These are phyloP conservation scores for Tetramorium bicarinatum DNA, from an alignment of 2,888 invertebrate species.

Conservation along the genomic window DNA sequence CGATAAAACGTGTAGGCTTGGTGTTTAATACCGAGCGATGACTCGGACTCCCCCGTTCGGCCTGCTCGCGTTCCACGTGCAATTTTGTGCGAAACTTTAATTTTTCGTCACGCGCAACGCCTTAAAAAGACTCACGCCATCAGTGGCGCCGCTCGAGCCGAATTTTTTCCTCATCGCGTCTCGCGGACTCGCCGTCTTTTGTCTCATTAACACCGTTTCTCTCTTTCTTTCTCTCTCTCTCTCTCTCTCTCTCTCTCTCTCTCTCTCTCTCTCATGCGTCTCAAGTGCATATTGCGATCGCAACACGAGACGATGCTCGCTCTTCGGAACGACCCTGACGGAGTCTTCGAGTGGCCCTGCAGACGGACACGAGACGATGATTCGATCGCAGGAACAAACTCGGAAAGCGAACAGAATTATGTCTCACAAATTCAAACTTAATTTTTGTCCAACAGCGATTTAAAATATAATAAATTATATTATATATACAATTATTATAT, in stretches of 20 bases:
- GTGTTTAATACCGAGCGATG: neutral
- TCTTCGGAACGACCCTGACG: slow-evolving; percentile 69
- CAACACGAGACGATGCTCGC: slow-evolving; percentile 64
- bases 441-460: neutral
- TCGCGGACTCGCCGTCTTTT: slow-evolving; percentile 25
- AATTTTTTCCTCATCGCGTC: slow-evolving; percentile 11
- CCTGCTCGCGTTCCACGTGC: neutral
- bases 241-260: neutral
- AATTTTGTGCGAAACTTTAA: neutral
- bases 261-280: neutral
- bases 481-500: too few species aligned
- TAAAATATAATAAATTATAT: neutral
- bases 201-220: slow-evolving; percentile 58
- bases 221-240: neutral
- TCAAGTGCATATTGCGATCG: slow-evolving; percentile 47
- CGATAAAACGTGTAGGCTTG: slow-evolving; percentile 31
- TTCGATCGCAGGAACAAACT: slow-evolving; percentile 20
- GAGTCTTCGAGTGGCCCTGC: slow-evolving; percentile 54
- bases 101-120: neutral
- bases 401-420: neutral
- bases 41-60: neutral
- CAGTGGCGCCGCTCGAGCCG: neutral
- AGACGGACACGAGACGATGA: slow-evolving; percentile 62
- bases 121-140: neutral
- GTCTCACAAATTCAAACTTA: neutral